Evolutionary conservation across 2,888 invertebrate genomes (phyloP), one percentile per base, ranked within the genome.

Genomic region (Rhingia rostrata): DNA sequence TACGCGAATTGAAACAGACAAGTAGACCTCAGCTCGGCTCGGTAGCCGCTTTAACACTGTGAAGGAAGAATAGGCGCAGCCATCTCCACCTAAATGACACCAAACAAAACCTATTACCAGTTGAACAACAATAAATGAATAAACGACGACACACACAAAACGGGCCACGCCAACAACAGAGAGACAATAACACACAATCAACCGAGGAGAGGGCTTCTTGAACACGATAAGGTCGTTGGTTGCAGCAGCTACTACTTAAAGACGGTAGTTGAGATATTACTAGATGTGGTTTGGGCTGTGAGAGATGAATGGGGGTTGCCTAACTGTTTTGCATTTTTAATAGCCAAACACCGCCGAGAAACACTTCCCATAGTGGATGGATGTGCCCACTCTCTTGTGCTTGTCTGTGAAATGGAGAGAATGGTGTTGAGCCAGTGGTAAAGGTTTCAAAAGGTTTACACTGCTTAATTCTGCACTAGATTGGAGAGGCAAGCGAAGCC

Each of bases 251-350:
- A 47, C 49, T 61, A 37, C 22, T 22, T 22, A 22, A 22, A 22
- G 22, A 22, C 70, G 75, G 69, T 60, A 67, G 82, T 60, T 53
- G 51, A 61, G 70, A 53, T 22, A 22, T 22, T 78, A 66, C 73
- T 67, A 74, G 70, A 84, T 80, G 80, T 80, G 66, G 84, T 84
- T 60, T 80, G 74, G 80, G 69, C 70, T 66, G 22, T 22, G 22
- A 22, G 22, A 61, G 80, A 84, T 84, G 84, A 84, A 84, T 84
- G 74, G 64, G 22, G 80, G 80, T 49, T 84, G 70, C 74, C 69
- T 84, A 84, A 84, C 84, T 84, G 80, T 84, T 78, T 80, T 79
- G 80, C 80, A 80, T 80, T 84, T 80, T 84, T 80, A 84, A 80
- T 84, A 70, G 80, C 84, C 75, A 58, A n/a, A n/a, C 53, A 56